A percentile compares a stretch with the other conserved stretches of the same genome.
Conservation (phyloP, 2,797 vertebrate genomes). For the Masticophis lateralis region DNA sequence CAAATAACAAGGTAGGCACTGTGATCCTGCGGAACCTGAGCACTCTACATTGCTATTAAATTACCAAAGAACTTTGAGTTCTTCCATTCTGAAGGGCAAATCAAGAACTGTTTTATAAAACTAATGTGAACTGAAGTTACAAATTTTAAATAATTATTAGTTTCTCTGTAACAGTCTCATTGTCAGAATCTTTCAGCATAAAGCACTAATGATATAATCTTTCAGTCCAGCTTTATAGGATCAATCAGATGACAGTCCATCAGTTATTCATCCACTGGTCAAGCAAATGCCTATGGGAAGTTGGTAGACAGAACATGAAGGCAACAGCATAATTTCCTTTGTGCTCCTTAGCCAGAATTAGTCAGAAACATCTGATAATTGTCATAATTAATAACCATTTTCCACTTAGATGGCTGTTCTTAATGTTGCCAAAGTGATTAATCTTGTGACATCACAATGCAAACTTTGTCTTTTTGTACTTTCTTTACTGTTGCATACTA, state of each 20-base stretch:
- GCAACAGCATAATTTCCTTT: neutral
- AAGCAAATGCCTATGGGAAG: neutral
- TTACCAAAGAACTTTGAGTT: neutral
- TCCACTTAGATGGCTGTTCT: neutral
- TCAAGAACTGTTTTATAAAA: neutral
- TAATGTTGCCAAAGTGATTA: neutral
- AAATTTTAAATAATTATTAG: neutral
- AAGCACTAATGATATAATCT: neutral
- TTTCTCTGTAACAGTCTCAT: neutral
- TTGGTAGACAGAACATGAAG: neutral
- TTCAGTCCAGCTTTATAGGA: neutral
- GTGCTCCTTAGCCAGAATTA: neutral
- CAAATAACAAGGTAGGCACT: neutral
- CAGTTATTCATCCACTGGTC: neutral
- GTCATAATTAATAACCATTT: neutral
- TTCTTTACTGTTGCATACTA: neutral
- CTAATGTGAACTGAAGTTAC: neutral
- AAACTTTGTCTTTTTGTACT: neutral
- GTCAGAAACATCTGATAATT: neutral
- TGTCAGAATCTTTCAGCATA: neutral
- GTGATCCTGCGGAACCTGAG: neutral
- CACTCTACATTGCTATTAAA: neutral
- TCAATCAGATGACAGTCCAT: neutral
- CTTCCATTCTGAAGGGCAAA: neutral
- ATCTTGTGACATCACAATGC: neutral